Percentiles rank a stretch among this genome's conserved stretches.
phyloP scores from a whole-genome alignment of 1,140 invertebrate genomes.

The Panagrolaimus sp. region DNA sequence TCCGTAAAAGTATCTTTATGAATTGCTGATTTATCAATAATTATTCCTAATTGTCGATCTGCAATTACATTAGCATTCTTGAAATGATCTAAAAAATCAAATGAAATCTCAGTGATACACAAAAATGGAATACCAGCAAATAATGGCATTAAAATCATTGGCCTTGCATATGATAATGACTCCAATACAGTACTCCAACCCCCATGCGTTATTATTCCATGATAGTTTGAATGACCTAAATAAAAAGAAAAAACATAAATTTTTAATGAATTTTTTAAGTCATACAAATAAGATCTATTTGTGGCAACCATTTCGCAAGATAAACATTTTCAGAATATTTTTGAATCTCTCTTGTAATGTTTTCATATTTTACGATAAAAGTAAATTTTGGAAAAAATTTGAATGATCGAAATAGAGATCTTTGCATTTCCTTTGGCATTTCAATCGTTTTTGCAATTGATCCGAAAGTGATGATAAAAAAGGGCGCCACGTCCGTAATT shows the following conservation, averaged over 20 bases:
- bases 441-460: conserved; percentile 47
- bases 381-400: conserved; percentile 22
- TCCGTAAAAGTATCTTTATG: conserved; percentile 26
- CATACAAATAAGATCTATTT: conserved; percentile 37
- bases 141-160: conserved; percentile 40
- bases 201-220: conserved; percentile 30
- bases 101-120: not conserved
- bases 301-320: conserved; percentile 30
- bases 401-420: conserved; percentile 27
- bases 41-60: conserved; percentile 29
- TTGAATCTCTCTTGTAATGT: conserved; percentile 10
- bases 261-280: conserved; percentile 10
- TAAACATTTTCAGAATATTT: conserved; percentile 25
- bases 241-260: not conserved
- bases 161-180: conserved; percentile 23
- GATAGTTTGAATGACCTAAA: conserved; percentile 36
- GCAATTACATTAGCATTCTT: conserved; percentile 33
- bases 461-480: conserved; percentile 48
- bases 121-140: conserved; percentile 28
- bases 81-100: conserved; percentile 31
- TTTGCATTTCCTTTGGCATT: conserved; percentile 35
- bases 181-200: conserved; percentile 37
- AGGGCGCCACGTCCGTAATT: conserved; percentile 14
- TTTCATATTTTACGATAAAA: conserved; percentile 34
- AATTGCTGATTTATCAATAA: conserved; percentile 27